Percentiles rank a stretch among this genome's conserved stretches.
These are phyloP conservation scores for Steinernema carpocapsae DNA, from an alignment of 2,888 invertebrate genomes.

Conservation along the genomic window DNA sequence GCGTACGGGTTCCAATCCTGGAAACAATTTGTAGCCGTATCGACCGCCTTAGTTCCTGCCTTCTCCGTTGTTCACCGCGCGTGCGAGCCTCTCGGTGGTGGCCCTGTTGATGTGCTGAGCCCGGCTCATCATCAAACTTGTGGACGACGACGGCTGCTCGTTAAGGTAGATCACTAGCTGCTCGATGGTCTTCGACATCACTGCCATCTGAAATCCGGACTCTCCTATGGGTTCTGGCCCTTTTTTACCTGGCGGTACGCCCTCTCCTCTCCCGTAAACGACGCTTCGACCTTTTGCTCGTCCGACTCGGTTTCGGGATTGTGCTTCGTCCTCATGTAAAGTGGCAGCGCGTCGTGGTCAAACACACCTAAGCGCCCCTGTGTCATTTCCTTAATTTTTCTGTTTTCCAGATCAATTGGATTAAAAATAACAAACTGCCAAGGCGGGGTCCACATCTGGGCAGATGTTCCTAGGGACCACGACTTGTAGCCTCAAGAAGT, in stretches of 20 bases:
- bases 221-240: background rate
- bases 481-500: background rate
- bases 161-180: background rate
- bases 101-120: background rate
- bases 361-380: background rate
- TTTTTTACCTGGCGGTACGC: background rate
- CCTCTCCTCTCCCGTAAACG: background rate
- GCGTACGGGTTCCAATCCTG: too few relatives aligned
- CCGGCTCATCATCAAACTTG: background rate
- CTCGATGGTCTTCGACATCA: conserved; percentile 13
- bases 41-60: background rate
- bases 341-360: conserved; percentile 8
- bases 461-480: background rate
- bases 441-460: background rate
- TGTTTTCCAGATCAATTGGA: background rate
- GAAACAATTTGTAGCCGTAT: too few relatives aligned
- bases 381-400: background rate
- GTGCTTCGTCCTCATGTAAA: conserved; percentile 7
- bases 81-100: background rate
- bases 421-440: background rate
- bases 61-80: conserved; percentile 17
- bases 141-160: conserved; percentile 8
- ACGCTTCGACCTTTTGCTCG: background rate
- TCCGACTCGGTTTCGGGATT: background rate
- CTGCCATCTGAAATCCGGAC: background rate